These are phyloP conservation scores for Takifugu ocellatus DNA, from an alignment of 2,797 vertebrate genomes.

Conservation along the genomic window DNA sequence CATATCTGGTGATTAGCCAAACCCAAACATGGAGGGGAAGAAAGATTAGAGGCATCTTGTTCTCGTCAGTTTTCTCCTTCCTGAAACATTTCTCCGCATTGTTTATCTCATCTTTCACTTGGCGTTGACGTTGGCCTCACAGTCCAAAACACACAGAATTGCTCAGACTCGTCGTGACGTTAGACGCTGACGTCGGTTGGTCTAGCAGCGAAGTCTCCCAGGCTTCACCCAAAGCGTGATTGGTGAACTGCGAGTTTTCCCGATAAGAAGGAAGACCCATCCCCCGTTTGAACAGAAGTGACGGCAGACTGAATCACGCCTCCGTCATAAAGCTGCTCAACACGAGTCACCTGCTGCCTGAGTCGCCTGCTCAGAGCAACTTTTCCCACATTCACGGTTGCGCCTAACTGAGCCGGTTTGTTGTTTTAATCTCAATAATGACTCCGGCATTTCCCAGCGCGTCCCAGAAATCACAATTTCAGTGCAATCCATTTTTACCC, in stretches of 20 bases:
- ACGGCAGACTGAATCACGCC: background rate
- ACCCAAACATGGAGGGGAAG: conserved; percentile 31
- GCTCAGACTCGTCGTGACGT: conserved; percentile 50
- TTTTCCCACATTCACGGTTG: background rate
- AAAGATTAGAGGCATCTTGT: conserved; percentile 29
- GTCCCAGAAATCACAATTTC: conserved; percentile 25
- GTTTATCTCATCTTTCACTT: conserved; percentile 57
- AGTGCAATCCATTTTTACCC: conserved; percentile 35
- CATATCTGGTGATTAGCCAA: conserved; percentile 30
- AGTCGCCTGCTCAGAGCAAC: background rate
- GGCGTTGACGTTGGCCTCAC: conserved; percentile 28
- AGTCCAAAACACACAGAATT: conserved; percentile 25
- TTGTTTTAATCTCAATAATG: conserved; percentile 10
- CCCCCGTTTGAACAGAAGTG: background rate
- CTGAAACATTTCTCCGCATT: conserved; percentile 35
- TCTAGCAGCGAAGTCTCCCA: conserved; percentile 13
- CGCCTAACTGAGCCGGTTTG: background rate
- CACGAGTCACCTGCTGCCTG: conserved; percentile 7
- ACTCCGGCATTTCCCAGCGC: conserved; percentile 1
- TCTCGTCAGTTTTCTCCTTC: conserved; percentile 10
- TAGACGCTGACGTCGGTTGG: conserved; percentile 30
- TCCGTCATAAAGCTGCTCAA: background rate
- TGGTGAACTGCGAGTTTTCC: conserved; percentile 8
- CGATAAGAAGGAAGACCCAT: conserved; percentile 2
- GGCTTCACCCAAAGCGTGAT: background rate